A percentile compares a stretch with the other conserved stretches of the same genome.
Conservation (phyloP, 2,797 vertebrate species). For the Aselliscus stoliczkanus region DNA sequence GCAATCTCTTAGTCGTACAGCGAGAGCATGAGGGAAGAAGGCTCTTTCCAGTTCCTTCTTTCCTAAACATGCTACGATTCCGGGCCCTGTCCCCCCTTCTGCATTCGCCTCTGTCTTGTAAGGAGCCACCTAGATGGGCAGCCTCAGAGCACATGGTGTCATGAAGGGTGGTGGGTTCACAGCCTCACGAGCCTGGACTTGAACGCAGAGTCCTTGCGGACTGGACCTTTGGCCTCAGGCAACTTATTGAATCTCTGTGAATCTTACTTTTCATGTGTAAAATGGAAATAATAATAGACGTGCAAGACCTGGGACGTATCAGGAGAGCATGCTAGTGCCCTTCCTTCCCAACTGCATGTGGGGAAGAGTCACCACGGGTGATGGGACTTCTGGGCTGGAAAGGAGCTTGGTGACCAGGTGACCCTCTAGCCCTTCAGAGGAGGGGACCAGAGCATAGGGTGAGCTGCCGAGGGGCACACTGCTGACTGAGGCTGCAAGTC, state of each 20-base stretch:
- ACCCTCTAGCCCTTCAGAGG: background rate
- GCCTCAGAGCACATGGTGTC: too few relatives aligned
- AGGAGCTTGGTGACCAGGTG: background rate
- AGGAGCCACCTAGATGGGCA: background rate
- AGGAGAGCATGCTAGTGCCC: background rate
- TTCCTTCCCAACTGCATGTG: background rate
- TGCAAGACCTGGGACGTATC: background rate
- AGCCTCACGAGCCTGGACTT: background rate
- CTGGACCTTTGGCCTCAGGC: background rate
- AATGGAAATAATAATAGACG: background rate
- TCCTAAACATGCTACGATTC: background rate
- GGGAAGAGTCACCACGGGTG: fast-evolving
- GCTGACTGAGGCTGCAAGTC: too few relatives aligned
- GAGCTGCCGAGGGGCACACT: background rate
- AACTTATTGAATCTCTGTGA: background rate
- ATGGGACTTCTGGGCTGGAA: background rate
- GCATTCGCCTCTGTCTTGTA: fast-evolving
- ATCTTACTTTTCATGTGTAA: background rate
- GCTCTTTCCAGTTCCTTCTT: background rate
- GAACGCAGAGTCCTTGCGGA: background rate
- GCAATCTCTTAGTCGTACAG: background rate
- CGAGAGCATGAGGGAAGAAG: background rate
- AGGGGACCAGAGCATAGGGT: background rate
- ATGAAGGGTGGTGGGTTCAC: background rate
- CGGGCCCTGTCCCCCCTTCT: background rate